These are phyloP conservation scores for Neotoxoptera formosana DNA, from an alignment of 1,140 invertebrate species.

Conservation along the genomic window DNA sequence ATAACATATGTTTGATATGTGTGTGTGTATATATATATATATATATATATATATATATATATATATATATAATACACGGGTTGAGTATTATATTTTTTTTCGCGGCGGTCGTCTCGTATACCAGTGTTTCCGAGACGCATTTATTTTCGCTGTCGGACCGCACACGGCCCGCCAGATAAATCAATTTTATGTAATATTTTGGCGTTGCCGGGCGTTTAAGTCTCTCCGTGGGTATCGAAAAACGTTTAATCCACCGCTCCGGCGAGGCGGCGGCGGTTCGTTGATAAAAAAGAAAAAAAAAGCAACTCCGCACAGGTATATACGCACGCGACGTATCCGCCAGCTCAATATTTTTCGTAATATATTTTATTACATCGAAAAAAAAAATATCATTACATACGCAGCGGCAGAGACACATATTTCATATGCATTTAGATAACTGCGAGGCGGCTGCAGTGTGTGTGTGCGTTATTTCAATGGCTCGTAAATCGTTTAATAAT, in stretches of 20 bases:
- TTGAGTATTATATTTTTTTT: constrained; percentile 1
- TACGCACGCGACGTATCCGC: background rate
- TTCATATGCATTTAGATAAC: background rate
- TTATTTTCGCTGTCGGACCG: constrained; percentile 31
- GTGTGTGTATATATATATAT: background rate
- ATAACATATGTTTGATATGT: background rate
- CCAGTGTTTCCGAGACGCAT: constrained; percentile 34
- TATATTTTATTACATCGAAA: background rate
- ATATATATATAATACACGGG: background rate
- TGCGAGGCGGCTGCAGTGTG: background rate
- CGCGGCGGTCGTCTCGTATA: background rate
- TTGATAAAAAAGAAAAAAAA: constrained; percentile 15
- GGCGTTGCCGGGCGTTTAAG: constrained; percentile 53
- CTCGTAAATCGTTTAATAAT: constrained; percentile 38
- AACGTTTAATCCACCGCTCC: background rate
- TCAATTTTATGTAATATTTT: constrained; percentile 54
- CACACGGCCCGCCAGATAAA: constrained; percentile 39
- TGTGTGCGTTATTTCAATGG: background rate
- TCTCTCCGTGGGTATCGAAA: constrained; percentile 53
- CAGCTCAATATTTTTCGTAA: background rate
- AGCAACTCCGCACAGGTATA: background rate
- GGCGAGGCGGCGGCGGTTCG: background rate
- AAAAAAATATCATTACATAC: constrained; percentile 25
- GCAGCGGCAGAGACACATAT: background rate
- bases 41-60: background rate